Percentiles rank a stretch among this genome's conserved stretches.
These are phyloP conservation scores for Dicyrtomina minuta DNA, from an alignment of 2,888 invertebrate species.

Conservation along the genomic window DNA sequence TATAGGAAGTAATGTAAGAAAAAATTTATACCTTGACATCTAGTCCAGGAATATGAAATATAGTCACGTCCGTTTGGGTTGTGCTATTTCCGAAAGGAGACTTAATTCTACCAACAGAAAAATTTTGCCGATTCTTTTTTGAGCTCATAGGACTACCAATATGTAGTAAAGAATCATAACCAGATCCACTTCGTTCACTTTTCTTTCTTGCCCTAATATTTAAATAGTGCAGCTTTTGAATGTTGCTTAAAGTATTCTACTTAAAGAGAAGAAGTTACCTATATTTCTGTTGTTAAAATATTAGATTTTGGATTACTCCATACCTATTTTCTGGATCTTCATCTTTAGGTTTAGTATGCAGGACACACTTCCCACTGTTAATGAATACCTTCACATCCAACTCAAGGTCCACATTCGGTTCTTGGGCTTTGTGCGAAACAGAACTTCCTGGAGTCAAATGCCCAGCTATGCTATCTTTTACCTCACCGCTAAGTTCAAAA, in stretches of 20 bases:
- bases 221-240: conserved; percentile 2
- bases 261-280: too few species aligned
- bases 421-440: conserved; percentile 62
- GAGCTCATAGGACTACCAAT: conserved; percentile 48
- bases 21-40: conserved; percentile 71
- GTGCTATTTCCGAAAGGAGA: conserved; percentile 48
- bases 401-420: conserved; percentile 93
- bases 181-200: conserved; percentile 51
- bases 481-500: conserved; percentile 30
- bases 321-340: conserved; percentile 58
- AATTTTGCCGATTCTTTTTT: conserved; percentile 42
- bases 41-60: conserved; percentile 86
- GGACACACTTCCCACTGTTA: conserved; percentile 93
- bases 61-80: conserved; percentile 69
- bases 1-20: not conserved
- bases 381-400: conserved; percentile 94
- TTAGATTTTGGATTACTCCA: not conserved
- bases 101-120: conserved; percentile 38
- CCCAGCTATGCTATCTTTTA: conserved; percentile 36
- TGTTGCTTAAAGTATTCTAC: too few species aligned
- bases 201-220: conserved; percentile 41
- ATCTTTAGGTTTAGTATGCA: conserved; percentile 83
- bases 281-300: not conserved
- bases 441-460: conserved; percentile 52
- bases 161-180: conserved; percentile 49